These are phyloP conservation scores for Athene noctua DNA, from an alignment of 2,113 vertebrate genomes.

Conservation along the genomic window DNA sequence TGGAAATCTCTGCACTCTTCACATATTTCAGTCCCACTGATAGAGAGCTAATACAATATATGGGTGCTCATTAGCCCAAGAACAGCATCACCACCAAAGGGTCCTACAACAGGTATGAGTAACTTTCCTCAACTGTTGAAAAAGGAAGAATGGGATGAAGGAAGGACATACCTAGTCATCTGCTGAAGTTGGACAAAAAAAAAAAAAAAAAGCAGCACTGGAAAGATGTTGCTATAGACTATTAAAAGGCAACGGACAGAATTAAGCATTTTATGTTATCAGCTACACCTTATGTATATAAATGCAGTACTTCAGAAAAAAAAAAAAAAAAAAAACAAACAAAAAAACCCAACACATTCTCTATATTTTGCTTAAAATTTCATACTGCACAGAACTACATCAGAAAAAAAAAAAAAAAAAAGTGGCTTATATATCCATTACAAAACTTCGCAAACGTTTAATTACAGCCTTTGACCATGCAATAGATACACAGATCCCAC, in stretches of 20 bases:
- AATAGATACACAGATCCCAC: background rate
- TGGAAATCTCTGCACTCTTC: background rate
- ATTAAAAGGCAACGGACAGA: background rate
- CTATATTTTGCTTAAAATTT: background rate
- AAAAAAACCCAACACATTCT: no score
- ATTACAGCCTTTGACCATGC: background rate
- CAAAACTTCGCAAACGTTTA: background rate
- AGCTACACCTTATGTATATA: background rate
- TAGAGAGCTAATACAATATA: background rate
- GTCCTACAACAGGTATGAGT: accelerated
- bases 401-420: background rate
- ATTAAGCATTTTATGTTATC: background rate
- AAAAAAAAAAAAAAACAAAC: no score
- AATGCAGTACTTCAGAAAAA: background rate
- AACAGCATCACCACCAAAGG: background rate
- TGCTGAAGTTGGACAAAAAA: background rate
- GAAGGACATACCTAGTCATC: background rate
- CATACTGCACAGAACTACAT: background rate
- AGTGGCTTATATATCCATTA: background rate
- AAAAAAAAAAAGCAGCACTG: background rate
- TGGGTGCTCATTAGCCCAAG: background rate
- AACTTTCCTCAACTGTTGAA: background rate
- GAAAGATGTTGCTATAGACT: background rate
- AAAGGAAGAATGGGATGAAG: background rate
- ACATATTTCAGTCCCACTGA: accelerated